phyloP scores from a whole-genome alignment of 1,140 invertebrate species.

The Diachasmimorpha longicaudata region DNA sequence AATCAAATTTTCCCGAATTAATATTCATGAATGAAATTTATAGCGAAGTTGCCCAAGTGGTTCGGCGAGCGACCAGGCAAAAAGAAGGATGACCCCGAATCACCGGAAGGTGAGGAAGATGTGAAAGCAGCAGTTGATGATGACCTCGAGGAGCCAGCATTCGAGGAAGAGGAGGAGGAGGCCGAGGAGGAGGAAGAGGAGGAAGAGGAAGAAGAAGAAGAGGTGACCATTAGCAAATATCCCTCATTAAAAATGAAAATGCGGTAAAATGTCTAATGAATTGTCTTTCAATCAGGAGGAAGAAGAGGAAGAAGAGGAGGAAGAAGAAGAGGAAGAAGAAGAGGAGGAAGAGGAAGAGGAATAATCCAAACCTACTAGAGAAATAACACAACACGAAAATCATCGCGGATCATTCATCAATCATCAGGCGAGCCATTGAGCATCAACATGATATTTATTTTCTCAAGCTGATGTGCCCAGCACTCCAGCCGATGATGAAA shows the following conservation, averaged over 20 bases:
- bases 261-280: background rate
- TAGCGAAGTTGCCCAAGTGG: conserved; percentile 91
- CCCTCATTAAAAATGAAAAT: conserved; percentile 40
- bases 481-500: background rate
- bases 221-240: conserved; percentile 38
- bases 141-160: conserved; percentile 50
- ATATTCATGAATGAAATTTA: conserved; percentile 26
- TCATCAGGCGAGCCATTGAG: background rate
- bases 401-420: background rate
- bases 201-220: conserved; percentile 75
- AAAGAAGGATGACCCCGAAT: conserved; percentile 84
- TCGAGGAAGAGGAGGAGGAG: conserved; percentile 74
- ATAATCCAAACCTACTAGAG: conserved; percentile 43
- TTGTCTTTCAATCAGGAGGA: conserved; percentile 35
- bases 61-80: conserved; percentile 92
- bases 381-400: background rate
- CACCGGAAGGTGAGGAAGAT: conserved; percentile 87
- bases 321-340: conserved; percentile 61
- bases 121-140: conserved; percentile 73
- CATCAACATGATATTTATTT: background rate
- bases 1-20: background rate
- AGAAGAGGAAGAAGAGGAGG: conserved; percentile 75
- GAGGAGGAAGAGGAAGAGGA: conserved; percentile 74
- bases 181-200: conserved; percentile 70
- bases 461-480: background rate